Evolutionary conservation across 2,888 invertebrate genomes (phyloP), one percentile per base, ranked within the genome.

Genomic region (Rhogogaster chlorosoma): DNA sequence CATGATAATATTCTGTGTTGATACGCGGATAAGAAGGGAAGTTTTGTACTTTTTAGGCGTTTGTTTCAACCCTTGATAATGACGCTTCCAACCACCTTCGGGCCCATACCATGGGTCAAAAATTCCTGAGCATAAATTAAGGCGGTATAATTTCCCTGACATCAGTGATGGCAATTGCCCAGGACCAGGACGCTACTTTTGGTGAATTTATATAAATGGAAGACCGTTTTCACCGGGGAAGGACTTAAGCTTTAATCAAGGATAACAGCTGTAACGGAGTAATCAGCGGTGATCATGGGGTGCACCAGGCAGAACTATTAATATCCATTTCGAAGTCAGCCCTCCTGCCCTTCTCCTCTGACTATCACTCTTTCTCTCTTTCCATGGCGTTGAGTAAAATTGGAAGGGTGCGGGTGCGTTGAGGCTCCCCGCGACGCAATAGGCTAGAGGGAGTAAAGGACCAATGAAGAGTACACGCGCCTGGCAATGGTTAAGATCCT

Each of bases 201-300:
- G 71, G 86, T 88, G 87, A 88, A 88, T 90, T 88, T 89, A 85
- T 84, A 86, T 77, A 88, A 89, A 90, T 90, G 87, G 84, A 45
- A 71, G 61, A 49, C 71, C 70, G 84, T 77, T 80, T 85, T 67
- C 70, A 84, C 84, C 82, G 84, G 84, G 49, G 64, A 67, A 67
- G 67, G 67, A 83, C 70, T 83, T 83, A 67, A 29, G 87, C 89
- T 90, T 90, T 90, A 90, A 91, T 92, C 91, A 91, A 91, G 91
- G 90, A 90, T 90, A 91, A 91, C 91, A 90, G 89, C 90, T 90
- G 90, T 90, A 91, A 91, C 89, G 88, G 88, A 86, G 90, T 91
- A 91, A 91, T 92, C 92, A 90, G 90, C 89, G 89, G 89, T 89
- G 91, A 92, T 92, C 91, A 88, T 88, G 88, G 88, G 89, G 88